phyloP scores from a whole-genome alignment of 2,888 invertebrate species.

The Tiliacea citrago region DNA sequence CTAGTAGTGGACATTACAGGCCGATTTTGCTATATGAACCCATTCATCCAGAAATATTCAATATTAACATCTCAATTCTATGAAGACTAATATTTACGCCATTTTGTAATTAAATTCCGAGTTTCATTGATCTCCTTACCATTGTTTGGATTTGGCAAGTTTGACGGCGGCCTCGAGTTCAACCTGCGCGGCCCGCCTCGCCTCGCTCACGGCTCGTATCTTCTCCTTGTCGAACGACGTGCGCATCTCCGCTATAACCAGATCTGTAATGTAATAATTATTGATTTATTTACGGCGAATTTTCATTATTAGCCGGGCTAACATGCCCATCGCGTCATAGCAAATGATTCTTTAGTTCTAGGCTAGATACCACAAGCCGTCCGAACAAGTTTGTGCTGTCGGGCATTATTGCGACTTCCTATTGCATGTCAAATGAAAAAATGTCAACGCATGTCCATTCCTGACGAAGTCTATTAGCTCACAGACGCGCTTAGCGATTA shows the following conservation, averaged over 20 bases:
- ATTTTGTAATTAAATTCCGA: background rate
- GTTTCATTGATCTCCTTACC: conserved; percentile 86
- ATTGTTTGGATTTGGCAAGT: conserved; percentile 96
- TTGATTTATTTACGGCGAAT: conserved; percentile 9
- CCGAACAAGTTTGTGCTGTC: no score
- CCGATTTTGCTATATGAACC: background rate
- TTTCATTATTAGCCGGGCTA: no score
- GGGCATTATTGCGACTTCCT: no score
- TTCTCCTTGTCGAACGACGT: conserved; percentile 93
- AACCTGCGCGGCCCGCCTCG: conserved; percentile 92
- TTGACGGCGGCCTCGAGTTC: conserved; percentile 94
- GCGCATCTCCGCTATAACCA: conserved; percentile 93
- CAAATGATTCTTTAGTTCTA: no score
- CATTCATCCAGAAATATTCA: no score
- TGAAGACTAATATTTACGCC: background rate
- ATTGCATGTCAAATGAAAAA: no score
- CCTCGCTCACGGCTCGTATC: conserved; percentile 91
- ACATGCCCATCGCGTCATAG: background rate
- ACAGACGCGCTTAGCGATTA: no score
- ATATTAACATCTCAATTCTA: background rate
- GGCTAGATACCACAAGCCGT: no score
- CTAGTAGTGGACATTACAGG: no score
- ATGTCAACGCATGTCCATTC: no score
- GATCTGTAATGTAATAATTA: conserved; percentile 85
- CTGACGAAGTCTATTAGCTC: no score